Base-by-base conservation (phyloP, 1,140 invertebrate species). In the Lordiphosa clarofinis region DNA sequence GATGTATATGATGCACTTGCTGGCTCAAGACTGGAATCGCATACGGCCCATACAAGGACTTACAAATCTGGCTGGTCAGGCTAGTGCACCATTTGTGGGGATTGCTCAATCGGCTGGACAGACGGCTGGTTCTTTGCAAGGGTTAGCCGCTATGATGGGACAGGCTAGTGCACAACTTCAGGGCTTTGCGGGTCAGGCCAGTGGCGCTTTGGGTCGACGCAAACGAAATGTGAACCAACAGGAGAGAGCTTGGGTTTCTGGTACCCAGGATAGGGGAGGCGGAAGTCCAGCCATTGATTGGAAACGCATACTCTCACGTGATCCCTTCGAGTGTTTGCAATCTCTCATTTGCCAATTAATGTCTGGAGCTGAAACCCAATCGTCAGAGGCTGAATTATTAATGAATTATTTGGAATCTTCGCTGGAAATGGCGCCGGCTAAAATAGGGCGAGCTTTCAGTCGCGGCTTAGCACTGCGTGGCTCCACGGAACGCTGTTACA, bases 1-100 rank as follows among this genome's bases (percentile, higher is more conserved):
- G 8, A 79, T 91, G 75, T 91, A 90, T 55, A 89, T 90, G 81
- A 69, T 91, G 56, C 90, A 91, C 69, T 73, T 90, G 31, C 65
- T 91, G 24, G 90, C 90, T 0, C 87, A 90, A 60, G 90, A 91
- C 54, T 90, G 86, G 72, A 89, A 86, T 43, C 89, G 88, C 56
- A 90, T 90, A 46, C 68, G 87, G 3, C 87, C 86, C 2, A 73
- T 88, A 24, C 79, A 75, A 0, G 65, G 66, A 1, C 49, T 86
- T 7, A 62, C 74, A 4, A 69, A 73, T 13, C 53, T 79, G 10
- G 59, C 84, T 6, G 60, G 64, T 0, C 64, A 73, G 33, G 63
- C 36, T 6, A 37, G 53, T 38, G 21, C 13, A 1, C 42, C 42
- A 0, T 28, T 63, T 35, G 53, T 63, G 24, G 43, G 43, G 12